phyloP scores from a whole-genome alignment of 2,797 vertebrate genomes.

The Galaxias olidus region DNA sequence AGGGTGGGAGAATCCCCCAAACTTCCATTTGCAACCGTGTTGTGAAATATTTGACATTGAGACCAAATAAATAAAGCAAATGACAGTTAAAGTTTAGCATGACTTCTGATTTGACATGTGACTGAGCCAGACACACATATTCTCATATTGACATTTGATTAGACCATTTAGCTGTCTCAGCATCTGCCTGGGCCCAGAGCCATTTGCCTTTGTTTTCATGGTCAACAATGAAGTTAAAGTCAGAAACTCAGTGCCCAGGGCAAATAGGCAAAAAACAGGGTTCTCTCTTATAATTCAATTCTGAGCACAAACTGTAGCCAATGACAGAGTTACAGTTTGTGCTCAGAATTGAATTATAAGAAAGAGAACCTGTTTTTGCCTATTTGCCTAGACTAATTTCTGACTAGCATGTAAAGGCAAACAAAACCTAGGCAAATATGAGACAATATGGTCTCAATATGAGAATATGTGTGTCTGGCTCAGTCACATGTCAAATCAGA shows the following conservation, averaged over 20 bases:
- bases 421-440: conserved; percentile 48
- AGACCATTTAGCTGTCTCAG: conserved; percentile 27
- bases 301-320: conserved; percentile 24
- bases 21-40: background rate
- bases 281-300: conserved; percentile 54
- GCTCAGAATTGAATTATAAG: conserved; percentile 51
- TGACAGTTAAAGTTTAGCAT: conserved; percentile 4
- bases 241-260: conserved; percentile 22
- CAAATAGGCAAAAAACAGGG: conserved; percentile 38
- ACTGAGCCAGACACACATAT: conserved; percentile 19
- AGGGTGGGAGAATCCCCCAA: conserved; percentile 8
- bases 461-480: conserved; percentile 20
- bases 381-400: conserved; percentile 28
- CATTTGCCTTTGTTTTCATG: conserved; percentile 44
- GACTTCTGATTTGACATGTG: conserved; percentile 1
- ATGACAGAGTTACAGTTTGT: conserved; percentile 20
- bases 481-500: conserved; percentile 2
- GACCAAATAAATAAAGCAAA: conserved; percentile 7
- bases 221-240: conserved; percentile 48
- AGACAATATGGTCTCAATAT: conserved; percentile 26
- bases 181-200: conserved; percentile 18
- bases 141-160: conserved; percentile 29
- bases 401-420: conserved; percentile 35
- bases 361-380: conserved; percentile 40
- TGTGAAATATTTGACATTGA: background rate